Base-by-base conservation (phyloP, 1,140 invertebrate species). In the Forficula auricularia region DNA sequence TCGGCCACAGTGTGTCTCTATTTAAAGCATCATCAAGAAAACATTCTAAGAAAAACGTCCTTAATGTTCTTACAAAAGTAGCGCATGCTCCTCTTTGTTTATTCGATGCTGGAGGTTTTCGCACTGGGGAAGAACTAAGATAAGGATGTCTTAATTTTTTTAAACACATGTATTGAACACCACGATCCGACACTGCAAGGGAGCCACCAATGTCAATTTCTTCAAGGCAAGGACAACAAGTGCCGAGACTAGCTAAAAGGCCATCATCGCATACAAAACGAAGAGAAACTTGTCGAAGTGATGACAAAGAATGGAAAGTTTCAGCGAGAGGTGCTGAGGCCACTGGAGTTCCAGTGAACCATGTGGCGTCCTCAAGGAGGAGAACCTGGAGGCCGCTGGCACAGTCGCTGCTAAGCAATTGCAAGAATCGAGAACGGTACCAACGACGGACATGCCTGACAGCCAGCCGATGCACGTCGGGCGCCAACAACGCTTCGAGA, bases 211-310 rank as follows among this genome's bases (percentile, higher is more conserved):
- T 39, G 30, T 47, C 46, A 18, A 47, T 38, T 40, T 43, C 41
- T 31, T 40, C 19, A 2, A 47, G 42, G 30, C 19, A n/a, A 10
- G 46, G 46, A 34, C 46, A 47, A 7, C 34, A 38, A 9, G 31
- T 6, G n/a, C 46, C 46, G 16, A 47, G 42, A 20, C 46, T 44
- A 4, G n/a, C 30, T 18, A 47, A 18, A 19, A 47, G 43, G 6
- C 32, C 37, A 35, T 47, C 46, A 40, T 47, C 41, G 30, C 46
- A 47, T 10, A 47, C 42, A 31, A 43, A 42, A 9, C 46, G 13
- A 13, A 47, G 30, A 4, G 46, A 47, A 1, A 47, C 42, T 14
- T 38, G 36, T 20, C 42, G 36, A 33, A 47, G 37, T 7, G 12
- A 19, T 9, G 41, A 30, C 2, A 47, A 36, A 18, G 41, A 32